Evolutionary conservation across 2,797 vertebrate genomes (phyloP).

Genomic region (Eurystomus glaucurus): DNA sequence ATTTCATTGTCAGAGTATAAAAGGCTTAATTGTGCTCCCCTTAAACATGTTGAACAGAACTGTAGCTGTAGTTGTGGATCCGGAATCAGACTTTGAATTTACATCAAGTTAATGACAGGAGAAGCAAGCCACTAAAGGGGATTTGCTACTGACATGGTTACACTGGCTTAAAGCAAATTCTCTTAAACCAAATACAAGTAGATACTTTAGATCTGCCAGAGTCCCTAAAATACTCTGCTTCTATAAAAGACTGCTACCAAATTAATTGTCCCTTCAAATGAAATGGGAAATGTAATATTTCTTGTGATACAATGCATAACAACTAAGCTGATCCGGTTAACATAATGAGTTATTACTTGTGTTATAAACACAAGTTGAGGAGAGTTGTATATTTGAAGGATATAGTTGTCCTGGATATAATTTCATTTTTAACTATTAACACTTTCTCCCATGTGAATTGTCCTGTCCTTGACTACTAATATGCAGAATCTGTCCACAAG

Average conservation of each 20-base stretch:
- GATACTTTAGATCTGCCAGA: not conserved
- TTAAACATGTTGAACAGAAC: not conserved
- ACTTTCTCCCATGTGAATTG: not conserved
- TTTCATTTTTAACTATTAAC: not conserved
- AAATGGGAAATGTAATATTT: not conserved
- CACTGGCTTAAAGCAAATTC: not conserved
- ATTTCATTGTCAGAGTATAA: not conserved
- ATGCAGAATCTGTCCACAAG: not conserved
- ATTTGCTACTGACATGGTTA: not conserved
- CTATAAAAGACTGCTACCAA: not conserved
- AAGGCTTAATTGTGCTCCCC: not conserved
- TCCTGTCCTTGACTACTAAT: not conserved
- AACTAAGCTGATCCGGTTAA: not conserved
- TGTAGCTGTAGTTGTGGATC: not conserved
- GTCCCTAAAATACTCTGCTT: not conserved
- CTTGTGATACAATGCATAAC: not conserved
- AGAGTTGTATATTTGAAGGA: not conserved
- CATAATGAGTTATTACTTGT: not conserved
- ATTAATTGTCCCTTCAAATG: not conserved
- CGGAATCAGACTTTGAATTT: not conserved
- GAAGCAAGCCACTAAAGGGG: not conserved
- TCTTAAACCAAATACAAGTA: not conserved
- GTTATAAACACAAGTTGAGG: not conserved
- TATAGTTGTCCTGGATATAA: not conserved
- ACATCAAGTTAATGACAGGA: not conserved